Evolutionary conservation across 2,888 invertebrate genomes (phyloP), one percentile per base, ranked within the genome.

Genomic region (Cancer borealis): DNA sequence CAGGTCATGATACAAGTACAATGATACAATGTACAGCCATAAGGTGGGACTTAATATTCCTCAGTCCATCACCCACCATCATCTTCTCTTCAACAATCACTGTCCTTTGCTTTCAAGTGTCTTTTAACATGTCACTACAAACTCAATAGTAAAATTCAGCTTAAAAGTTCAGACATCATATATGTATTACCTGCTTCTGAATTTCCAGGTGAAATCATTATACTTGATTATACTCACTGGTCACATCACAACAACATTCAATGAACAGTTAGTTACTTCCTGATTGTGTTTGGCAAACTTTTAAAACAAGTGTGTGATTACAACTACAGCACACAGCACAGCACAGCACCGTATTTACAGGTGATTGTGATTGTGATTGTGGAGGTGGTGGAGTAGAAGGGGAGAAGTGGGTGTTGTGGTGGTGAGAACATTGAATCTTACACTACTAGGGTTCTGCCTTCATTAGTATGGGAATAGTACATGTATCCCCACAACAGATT

Each of bases 101-200:
- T 84, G 84, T 84, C 84, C 84, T 84, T 30, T 79, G n/a, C 73
- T 39, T 73, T 84, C 84, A 30, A 84, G 84, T 84, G 84, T 84
- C 84, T 84, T 84, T 84, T 39, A 39, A 39, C 39, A 39, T 10
- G 26, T 73, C 73, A 73, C 73, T 73, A 73, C 26, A 73, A 73
- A 73, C 73, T 73, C n/a, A 73, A 3, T 4, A 73, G n/a, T 73
- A n/a, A 30, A 10, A 30, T 30, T 84, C 30, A 84, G 39, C 17
- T 84, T 30, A 39, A 84, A 39, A 39, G 84, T 60, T 84, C 12
- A 21, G 66, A 14, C 21, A 1, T 66, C 66, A 66, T 17, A 21
- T 4, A 66, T 66, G 66, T 21, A 66, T n/a, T n/a, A 84, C 84
- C 39, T 84, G 84, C 17, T 10, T 39, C 26, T 30, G 12, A 79